Conservation (phyloP, 2,888 invertebrate species). For the Pterostichus madidus region DNA sequence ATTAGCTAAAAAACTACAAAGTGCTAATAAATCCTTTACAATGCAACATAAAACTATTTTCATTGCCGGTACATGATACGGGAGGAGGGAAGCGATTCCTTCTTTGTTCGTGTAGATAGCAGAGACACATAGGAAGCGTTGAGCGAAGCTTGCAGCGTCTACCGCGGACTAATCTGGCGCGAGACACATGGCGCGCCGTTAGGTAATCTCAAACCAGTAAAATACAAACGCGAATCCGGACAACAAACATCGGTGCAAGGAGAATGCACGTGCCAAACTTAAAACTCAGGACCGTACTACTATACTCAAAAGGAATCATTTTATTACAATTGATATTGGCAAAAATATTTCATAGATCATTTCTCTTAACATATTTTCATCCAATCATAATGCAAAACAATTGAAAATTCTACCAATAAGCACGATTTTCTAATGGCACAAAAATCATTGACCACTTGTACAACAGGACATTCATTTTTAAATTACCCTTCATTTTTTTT, state of each 20-base stretch:
- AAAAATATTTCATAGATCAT: no score
- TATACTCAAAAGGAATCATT: no score
- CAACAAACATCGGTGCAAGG: no score
- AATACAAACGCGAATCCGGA: neutral
- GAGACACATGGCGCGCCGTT: constrained; percentile 53
- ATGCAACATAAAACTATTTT: constrained; percentile 62
- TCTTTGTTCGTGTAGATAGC: constrained; percentile 51
- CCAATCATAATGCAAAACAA: no score
- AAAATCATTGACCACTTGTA: no score
- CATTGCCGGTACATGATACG: constrained; percentile 48
- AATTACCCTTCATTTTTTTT: no score
- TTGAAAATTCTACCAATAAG: no score
- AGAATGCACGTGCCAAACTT: neutral
- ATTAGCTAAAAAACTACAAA: constrained; percentile 49
- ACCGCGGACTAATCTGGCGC: constrained; percentile 43
- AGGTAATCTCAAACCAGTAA: constrained; percentile 3
- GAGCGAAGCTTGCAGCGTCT: constrained; percentile 13
- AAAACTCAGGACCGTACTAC: no score
- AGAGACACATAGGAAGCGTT: neutral
- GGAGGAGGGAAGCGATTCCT: constrained; percentile 31
- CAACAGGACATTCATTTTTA: no score
- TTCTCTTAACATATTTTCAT: no score
- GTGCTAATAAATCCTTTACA: constrained; percentile 60
- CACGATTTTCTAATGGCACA: no score
- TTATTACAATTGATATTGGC: no score